A percentile compares a stretch with the other conserved stretches of the same genome.
Conservation (phyloP, 2,888 invertebrate genomes). For the Phyllotreta striolata region DNA sequence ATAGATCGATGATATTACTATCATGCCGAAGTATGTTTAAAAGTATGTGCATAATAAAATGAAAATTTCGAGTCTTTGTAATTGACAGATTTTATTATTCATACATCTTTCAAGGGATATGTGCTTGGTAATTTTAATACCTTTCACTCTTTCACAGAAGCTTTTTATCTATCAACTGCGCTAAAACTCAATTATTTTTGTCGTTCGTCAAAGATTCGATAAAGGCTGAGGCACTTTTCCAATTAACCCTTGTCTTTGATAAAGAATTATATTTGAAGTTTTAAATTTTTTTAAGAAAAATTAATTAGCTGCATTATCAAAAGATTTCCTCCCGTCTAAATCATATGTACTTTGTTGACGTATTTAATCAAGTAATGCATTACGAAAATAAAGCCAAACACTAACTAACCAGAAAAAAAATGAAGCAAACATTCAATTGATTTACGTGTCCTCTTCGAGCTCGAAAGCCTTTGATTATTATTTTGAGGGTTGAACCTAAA, state of each 20-base stretch:
- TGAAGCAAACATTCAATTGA: slow-evolving; percentile 9
- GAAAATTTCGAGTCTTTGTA: background rate
- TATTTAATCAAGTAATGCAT: slow-evolving; percentile 18
- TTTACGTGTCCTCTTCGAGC: slow-evolving; percentile 3
- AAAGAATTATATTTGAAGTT: too few relatives aligned
- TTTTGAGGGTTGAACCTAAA: slow-evolving; percentile 29
- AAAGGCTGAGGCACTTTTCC: slow-evolving; percentile 41
- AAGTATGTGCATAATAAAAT: background rate
- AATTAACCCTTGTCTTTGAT: slow-evolving; percentile 23
- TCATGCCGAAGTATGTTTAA: too few relatives aligned
- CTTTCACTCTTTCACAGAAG: background rate
- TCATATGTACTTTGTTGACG: background rate
- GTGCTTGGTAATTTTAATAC: background rate
- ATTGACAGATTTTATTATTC: too few relatives aligned
- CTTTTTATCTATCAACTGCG: background rate
- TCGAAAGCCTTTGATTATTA: slow-evolving; percentile 19
- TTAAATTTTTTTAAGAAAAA: too few relatives aligned
- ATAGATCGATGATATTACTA: slow-evolving; percentile 5
- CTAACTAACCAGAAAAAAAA: slow-evolving; percentile 7
- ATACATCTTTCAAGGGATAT: too few relatives aligned
- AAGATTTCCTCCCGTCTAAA: too few relatives aligned
- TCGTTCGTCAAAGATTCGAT: slow-evolving; percentile 37
- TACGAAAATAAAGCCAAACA: slow-evolving; percentile 43
- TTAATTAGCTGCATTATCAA: too few relatives aligned
- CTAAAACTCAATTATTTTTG: slow-evolving; percentile 32